Evolutionary conservation across 2,113 vertebrate species (phyloP).

Genomic region (Nerophis lumbriciformis): DNA sequence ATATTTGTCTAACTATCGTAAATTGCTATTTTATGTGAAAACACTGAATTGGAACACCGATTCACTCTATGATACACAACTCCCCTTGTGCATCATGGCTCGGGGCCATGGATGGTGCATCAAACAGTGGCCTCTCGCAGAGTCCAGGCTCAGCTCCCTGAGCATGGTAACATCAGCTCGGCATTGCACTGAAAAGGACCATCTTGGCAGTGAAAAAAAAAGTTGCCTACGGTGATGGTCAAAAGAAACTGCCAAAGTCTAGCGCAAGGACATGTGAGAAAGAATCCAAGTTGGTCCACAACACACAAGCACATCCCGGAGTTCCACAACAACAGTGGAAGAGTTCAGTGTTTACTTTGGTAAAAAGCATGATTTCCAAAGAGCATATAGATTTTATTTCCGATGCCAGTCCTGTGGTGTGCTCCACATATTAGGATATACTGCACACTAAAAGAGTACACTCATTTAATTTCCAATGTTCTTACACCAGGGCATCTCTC

Average conservation of each 20-base stretch:
- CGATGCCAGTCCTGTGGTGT: too few relatives aligned
- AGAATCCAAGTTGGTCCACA: slow-evolving; percentile 30
- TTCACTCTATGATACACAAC: slow-evolving; percentile 43
- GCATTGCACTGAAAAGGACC: slow-evolving; percentile 51
- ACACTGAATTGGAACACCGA: neutral
- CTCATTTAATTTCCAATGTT: too few relatives aligned
- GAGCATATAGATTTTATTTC: too few relatives aligned
- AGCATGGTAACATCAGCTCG: slow-evolving; percentile 44
- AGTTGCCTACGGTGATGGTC: slow-evolving; percentile 37
- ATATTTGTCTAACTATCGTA: too few relatives aligned
- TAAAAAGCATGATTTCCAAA: slow-evolving; percentile 1
- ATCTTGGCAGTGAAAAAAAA: slow-evolving; percentile 38
- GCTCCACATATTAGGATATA: too few relatives aligned
- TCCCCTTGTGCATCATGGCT: slow-evolving; percentile 52
- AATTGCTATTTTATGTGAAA: too few relatives aligned
- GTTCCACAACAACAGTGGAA: slow-evolving; percentile 23
- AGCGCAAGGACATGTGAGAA: slow-evolving; percentile 33
- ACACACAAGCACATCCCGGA: slow-evolving; percentile 24
- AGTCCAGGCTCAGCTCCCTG: slow-evolving; percentile 43
- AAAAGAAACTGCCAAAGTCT: slow-evolving; percentile 46
- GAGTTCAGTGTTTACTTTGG: slow-evolving; percentile 25
- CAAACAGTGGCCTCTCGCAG: slow-evolving; percentile 50
- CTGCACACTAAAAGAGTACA: too few relatives aligned
- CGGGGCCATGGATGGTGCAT: slow-evolving; percentile 59
- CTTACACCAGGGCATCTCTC: too few relatives aligned